Evolutionary conservation across 2,888 invertebrate species (phyloP), one percentile per base, ranked within the genome.

Genomic region (Boloria selene): DNA sequence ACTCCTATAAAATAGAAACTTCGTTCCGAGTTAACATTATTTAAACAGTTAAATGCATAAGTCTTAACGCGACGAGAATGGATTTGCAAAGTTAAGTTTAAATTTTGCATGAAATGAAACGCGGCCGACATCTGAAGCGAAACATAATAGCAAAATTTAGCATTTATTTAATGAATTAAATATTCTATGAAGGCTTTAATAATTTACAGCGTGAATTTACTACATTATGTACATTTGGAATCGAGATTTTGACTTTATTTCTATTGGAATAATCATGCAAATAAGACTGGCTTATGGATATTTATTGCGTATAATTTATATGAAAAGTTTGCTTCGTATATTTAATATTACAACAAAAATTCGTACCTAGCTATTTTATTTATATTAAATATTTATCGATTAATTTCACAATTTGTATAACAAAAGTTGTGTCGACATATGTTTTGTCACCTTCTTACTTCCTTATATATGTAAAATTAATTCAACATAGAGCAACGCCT

Each of bases 21-120:
- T 47, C 26, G 13, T n/a, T 31, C 26, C 3, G 26, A 47, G 6
- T 58, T n/a, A 45, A 13, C 52, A 66, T 31, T 67, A 65, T 65
- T 66, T 66, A 61, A 69, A 68, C 56, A 54, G 61, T 62, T 63
- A 65, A 68, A 67, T 65, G 63, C 62, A 55, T 60, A 66, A 66
- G 65, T 58, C 49, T 65, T 64, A 69, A 65, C 45, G 62, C 67
- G 63, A 61, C 53, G 53, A 64, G 64, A 72, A 68, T 70, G 64
- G 58, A 67, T 60, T 64, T 22, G 49, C 44, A 56, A 68, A 68
- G 62, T 63, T 64, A 65, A 54, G 54, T 65, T 68, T 53, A 67
- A 71, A 71, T 70, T 73, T 70, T 65, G 62, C 71, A 72, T 70
- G 59, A 69, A 72, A 71, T 53, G 65, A 70, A 67, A 67, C 63